phyloP scores from a whole-genome alignment of 2,113 vertebrate species.

The Nibea coibor region DNA sequence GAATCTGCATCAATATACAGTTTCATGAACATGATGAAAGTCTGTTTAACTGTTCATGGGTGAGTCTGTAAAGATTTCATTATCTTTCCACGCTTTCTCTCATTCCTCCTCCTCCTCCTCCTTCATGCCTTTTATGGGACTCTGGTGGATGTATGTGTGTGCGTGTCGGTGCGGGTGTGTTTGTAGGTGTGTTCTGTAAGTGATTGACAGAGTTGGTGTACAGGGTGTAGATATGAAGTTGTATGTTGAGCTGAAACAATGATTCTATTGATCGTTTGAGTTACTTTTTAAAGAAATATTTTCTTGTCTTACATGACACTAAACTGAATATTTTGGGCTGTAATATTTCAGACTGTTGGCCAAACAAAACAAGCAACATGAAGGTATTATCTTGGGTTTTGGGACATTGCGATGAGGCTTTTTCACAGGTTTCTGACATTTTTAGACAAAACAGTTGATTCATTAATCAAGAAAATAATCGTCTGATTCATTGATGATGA shows the following conservation, averaged over 20 bases:
- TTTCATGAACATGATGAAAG: conserved; percentile 76
- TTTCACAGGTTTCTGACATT: not conserved
- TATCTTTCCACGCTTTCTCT: conserved; percentile 14
- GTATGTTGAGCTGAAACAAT: not conserved
- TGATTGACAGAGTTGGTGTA: conserved; percentile 29
- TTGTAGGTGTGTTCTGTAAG: conserved; percentile 51
- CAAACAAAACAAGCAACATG: fast-evolving
- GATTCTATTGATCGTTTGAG: not conserved
- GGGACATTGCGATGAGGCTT: not conserved
- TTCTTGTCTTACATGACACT: not conserved
- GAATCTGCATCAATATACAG: conserved; percentile 55
- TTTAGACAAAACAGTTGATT: not conserved
- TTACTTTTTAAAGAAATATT: not conserved
- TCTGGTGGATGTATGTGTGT: conserved; percentile 20
- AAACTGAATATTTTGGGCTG: not conserved
- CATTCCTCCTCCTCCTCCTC: not conserved
- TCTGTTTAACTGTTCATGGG: conserved; percentile 85
- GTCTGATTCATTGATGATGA: not conserved
- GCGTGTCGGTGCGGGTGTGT: conserved; percentile 3
- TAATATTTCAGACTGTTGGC: not conserved
- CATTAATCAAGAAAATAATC: not conserved
- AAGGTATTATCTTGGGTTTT: not conserved
- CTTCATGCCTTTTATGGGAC: conserved; percentile 35
- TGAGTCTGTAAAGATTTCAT: conserved; percentile 86
- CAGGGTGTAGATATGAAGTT: not conserved